Evolutionary conservation across 2,113 vertebrate species (phyloP).

Genomic region (Varanus salvator): DNA sequence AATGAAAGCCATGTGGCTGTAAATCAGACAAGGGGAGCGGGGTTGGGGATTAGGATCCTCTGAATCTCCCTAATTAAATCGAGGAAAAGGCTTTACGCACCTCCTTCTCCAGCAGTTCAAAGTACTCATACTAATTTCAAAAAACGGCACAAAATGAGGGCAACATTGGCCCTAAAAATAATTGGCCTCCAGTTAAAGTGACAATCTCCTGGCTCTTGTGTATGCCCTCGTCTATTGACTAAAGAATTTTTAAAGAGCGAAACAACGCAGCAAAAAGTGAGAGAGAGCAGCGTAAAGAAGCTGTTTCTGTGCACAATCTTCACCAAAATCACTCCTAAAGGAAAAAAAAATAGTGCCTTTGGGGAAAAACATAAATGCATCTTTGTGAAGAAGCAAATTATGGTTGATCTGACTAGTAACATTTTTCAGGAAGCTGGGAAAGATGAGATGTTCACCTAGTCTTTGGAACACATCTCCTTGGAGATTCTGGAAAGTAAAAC

Average conservation of each 20-base stretch:
- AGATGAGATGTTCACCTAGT: neutral
- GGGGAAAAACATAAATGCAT: neutral
- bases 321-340: neutral
- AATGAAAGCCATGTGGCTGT: slow-evolving; percentile 58
- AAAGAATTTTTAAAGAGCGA: neutral
- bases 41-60: slow-evolving; percentile 26
- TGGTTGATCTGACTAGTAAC: neutral
- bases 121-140: slow-evolving; percentile 15
- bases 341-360: neutral
- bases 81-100: slow-evolving; percentile 16
- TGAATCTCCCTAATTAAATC: slow-evolving; percentile 56
- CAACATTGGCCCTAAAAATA: slow-evolving; percentile 8
- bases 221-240: neutral
- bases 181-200: neutral
- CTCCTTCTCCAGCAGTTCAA: slow-evolving; percentile 10
- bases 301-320: neutral
- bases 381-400: neutral
- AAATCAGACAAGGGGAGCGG: slow-evolving; percentile 44
- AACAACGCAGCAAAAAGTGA: neutral
- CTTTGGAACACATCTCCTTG: neutral
- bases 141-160: slow-evolving; percentile 37
- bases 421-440: neutral
- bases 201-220: neutral
- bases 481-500: neutral
- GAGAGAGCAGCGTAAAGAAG: neutral